Conservation (phyloP, 2,888 invertebrate species). For the Nebria salina region DNA sequence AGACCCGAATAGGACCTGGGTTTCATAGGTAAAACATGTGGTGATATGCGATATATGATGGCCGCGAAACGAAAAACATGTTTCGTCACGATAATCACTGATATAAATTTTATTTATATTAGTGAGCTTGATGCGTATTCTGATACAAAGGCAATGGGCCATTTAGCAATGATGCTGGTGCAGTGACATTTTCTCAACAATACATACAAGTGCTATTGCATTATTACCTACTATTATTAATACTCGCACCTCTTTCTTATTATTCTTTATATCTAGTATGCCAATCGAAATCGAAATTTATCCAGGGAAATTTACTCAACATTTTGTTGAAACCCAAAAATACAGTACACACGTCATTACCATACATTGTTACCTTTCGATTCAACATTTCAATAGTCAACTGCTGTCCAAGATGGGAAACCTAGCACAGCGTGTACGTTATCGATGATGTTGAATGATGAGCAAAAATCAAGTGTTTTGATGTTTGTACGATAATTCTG, state of each 20-base stretch:
- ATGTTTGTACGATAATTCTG: too few relatives aligned
- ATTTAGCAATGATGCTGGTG: conserved; percentile 1
- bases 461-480: too few relatives aligned
- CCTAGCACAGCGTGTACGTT: too few relatives aligned
- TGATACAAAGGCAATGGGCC: background rate
- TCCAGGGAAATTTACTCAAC: too few relatives aligned
- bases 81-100: conserved; percentile 1
- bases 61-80: background rate
- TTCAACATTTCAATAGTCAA: too few relatives aligned
- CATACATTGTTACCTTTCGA: too few relatives aligned
- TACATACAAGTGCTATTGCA: background rate
- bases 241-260: background rate
- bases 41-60: conserved; percentile 1
- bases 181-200: background rate
- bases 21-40: background rate
- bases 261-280: too few relatives aligned
- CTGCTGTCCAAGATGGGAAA: too few relatives aligned
- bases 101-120: background rate
- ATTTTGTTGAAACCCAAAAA: too few relatives aligned
- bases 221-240: background rate
- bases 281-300: too few relatives aligned
- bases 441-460: too few relatives aligned
- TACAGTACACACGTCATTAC: too few relatives aligned
- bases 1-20: background rate
- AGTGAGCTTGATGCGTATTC: background rate